phyloP scores from a whole-genome alignment of 2,797 vertebrate species.

The Tenualosa ilisha region DNA sequence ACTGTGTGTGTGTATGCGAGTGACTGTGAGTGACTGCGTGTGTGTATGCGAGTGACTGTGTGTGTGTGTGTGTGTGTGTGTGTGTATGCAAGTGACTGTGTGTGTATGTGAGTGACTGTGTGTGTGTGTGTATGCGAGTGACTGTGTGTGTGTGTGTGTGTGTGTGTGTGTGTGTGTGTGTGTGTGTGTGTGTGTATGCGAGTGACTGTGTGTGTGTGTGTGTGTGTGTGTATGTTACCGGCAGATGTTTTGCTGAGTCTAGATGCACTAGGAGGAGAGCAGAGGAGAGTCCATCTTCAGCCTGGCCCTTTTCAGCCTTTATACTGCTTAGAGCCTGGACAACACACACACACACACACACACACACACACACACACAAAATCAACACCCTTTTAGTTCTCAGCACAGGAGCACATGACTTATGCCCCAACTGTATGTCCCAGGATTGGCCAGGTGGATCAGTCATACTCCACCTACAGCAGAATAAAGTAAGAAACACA shows the following conservation, averaged over 20 bases:
- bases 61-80: constrained; percentile 4
- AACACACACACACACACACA: constrained; percentile 22
- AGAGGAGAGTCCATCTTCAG: constrained; percentile 89
- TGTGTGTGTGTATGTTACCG: constrained; percentile 75
- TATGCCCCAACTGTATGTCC: no score
- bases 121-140: not conserved
- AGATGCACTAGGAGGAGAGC: constrained; percentile 91
- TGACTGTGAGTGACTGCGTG: not conserved
- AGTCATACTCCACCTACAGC: no score
- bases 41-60: constrained; percentile 40
- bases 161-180: constrained; percentile 3
- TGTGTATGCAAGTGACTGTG: no score
- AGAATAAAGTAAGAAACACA: no score
- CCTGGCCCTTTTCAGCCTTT: constrained; percentile 83
- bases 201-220: not conserved
- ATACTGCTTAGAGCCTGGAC: constrained; percentile 82
- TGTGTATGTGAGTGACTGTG: not conserved
- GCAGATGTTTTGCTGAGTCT: constrained; percentile 91
- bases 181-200: not conserved
- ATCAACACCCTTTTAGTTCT: not conserved
- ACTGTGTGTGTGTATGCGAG: constrained; percentile 58
- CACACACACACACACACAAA: not conserved
- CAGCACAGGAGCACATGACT: no score
- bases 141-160: constrained; percentile 54
- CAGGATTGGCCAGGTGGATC: no score